A percentile compares a stretch with the other conserved stretches of the same genome.
phyloP scores from a whole-genome alignment of 1,140 invertebrate species.

The Maconellicoccus hirsutus region DNA sequence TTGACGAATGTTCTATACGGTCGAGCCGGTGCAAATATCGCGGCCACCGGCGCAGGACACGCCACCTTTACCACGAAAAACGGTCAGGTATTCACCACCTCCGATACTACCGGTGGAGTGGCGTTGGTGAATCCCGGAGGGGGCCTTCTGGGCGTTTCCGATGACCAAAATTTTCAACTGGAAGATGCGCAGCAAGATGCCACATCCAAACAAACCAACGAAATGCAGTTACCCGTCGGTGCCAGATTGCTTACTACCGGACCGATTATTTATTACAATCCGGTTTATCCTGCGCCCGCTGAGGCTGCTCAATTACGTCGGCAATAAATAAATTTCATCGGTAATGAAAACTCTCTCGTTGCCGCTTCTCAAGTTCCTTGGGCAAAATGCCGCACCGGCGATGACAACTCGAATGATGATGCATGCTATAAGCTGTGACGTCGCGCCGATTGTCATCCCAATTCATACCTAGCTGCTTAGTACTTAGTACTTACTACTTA shows the following conservation, averaged over 20 bases:
- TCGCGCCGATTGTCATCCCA: too few species aligned
- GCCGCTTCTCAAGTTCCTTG: too few species aligned
- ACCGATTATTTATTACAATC: slow-evolving; percentile 53
- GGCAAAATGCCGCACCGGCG: too few species aligned
- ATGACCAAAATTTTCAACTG: neutral
- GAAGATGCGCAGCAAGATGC: neutral
- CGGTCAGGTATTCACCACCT: neutral
- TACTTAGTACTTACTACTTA: too few species aligned
- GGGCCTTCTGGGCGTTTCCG: neutral
- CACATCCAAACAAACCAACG: neutral
- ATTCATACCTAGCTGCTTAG: too few species aligned
- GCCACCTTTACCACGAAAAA: neutral
- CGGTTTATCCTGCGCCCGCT: slow-evolving; percentile 14
- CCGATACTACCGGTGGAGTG: neutral
- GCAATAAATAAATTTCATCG: too few species aligned
- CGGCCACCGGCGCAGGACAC: slow-evolving; percentile 17
- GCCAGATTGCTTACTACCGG: slow-evolving; percentile 53
- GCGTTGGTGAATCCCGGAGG: neutral
- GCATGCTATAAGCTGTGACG: too few species aligned
- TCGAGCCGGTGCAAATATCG: neutral
- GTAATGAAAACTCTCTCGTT: too few species aligned
- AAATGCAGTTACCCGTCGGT: slow-evolving; percentile 35
- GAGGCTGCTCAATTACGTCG: neutral
- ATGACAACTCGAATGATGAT: too few species aligned
- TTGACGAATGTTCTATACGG: slow-evolving; percentile 38